phyloP scores from a whole-genome alignment of 1,140 invertebrate species.

The Saccostrea cuccullata region DNA sequence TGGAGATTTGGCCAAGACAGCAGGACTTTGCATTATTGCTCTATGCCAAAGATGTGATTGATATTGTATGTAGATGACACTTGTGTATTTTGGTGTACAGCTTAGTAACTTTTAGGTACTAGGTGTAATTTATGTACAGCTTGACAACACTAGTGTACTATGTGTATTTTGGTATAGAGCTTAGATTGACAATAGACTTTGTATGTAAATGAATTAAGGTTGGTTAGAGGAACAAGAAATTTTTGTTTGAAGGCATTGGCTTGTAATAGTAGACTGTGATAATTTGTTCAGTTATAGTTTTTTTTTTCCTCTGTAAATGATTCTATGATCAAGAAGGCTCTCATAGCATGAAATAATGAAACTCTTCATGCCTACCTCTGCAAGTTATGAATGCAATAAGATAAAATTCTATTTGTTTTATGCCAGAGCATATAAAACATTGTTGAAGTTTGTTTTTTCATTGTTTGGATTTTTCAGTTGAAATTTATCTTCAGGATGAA shows the following conservation, averaged over 20 bases:
- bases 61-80: background rate
- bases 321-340: background rate
- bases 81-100: background rate
- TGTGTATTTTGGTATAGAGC: background rate
- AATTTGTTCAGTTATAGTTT: slow-evolving; percentile 15
- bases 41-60: background rate
- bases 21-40: background rate
- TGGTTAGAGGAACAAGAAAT: background rate
- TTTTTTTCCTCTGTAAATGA: background rate
- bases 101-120: too few relatives aligned
- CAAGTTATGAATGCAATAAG: slow-evolving; percentile 25
- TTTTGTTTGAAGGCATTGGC: slow-evolving; percentile 12
- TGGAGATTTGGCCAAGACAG: background rate
- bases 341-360: slow-evolving; percentile 10
- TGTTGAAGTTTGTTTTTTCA: background rate
- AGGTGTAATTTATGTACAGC: too few relatives aligned
- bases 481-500: background rate
- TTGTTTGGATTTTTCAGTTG: background rate
- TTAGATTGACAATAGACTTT: background rate
- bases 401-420: background rate
- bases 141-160: background rate
- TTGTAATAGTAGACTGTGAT: slow-evolving; percentile 34
- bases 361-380: slow-evolving; percentile 19
- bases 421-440: background rate
- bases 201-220: background rate